These are phyloP conservation scores for Oxyteleia sp. DNA, from an alignment of 2,888 invertebrate genomes.

Conservation along the genomic window DNA sequence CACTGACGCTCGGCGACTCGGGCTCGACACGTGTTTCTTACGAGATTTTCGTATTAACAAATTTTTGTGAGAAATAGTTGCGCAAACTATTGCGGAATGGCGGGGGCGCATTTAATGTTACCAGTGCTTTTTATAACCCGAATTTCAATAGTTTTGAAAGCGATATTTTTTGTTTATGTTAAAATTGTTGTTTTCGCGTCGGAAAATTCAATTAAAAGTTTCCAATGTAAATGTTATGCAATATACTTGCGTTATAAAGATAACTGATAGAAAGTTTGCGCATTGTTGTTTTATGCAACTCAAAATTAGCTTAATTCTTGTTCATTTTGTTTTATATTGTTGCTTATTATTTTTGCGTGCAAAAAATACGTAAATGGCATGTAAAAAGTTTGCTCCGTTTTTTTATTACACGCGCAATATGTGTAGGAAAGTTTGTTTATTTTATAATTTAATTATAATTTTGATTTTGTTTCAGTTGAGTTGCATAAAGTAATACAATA, in stretches of 20 bases:
- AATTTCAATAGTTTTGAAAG: constrained; percentile 30
- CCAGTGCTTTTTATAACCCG: background rate
- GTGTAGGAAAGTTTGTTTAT: too few species aligned
- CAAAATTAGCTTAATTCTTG: too few species aligned
- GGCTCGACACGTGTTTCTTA: constrained; percentile 26
- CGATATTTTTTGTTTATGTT: constrained; percentile 10
- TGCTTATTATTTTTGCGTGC: background rate
- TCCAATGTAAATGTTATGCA: constrained; percentile 16
- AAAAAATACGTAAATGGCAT: background rate
- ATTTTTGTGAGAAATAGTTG: constrained; percentile 12
- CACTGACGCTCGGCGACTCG: constrained; percentile 12
- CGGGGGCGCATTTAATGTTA: constrained; percentile 5
- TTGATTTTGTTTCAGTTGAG: too few species aligned
- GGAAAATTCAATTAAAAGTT: constrained; percentile 39
- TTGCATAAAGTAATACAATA: too few species aligned
- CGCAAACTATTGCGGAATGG: background rate
- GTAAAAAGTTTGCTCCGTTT: too few species aligned
- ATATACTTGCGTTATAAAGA: constrained; percentile 12
- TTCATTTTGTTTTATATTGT: background rate
- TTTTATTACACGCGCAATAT: too few species aligned
- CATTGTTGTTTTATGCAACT: background rate
- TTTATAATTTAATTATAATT: too few species aligned
- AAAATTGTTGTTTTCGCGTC: constrained; percentile 7
- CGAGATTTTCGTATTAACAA: constrained; percentile 13
- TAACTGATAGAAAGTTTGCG: constrained; percentile 26